Percentiles rank a stretch among this genome's conserved stretches.
Evolutionary conservation across 2,113 vertebrate species (phyloP).

Genomic region (Gymnarchus niloticus): DNA sequence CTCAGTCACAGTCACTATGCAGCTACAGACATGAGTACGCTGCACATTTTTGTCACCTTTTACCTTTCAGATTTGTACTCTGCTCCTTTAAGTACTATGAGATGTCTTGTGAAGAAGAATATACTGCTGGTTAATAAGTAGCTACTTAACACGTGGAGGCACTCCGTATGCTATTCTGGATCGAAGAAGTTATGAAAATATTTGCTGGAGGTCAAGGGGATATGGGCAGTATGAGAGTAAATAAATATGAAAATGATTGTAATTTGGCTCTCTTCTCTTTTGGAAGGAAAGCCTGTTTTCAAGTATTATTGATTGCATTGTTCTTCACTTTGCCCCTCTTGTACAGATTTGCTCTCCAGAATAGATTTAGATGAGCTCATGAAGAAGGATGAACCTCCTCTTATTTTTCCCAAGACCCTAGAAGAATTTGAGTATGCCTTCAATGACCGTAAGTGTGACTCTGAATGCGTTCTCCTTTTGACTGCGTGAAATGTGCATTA

Average conservation of each 20-base stretch:
- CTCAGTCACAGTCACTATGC: conserved; percentile 11
- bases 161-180: too few relatives aligned
- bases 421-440: conserved; percentile 94
- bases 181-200: neutral
- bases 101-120: neutral
- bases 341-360: conserved; percentile 86
- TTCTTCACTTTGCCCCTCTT: neutral
- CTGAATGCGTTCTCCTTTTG: conserved; percentile 8
- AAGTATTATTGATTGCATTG: neutral
- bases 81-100: neutral
- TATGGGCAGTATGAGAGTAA: neutral
- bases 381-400: conserved; percentile 97
- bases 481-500: conserved; percentile 10
- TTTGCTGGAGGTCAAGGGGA: neutral
- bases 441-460: conserved; percentile 83
- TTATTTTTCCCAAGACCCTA: conserved; percentile 89
- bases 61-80: neutral
- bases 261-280: neutral
- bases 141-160: too few relatives aligned
- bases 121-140: neutral
- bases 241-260: neutral
- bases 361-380: conserved; percentile 97
- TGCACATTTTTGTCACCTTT: neutral
- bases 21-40: neutral
- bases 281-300: neutral